These are phyloP conservation scores for Pleuronectes platessa DNA, from an alignment of 2,113 vertebrate species.

Conservation along the genomic window DNA sequence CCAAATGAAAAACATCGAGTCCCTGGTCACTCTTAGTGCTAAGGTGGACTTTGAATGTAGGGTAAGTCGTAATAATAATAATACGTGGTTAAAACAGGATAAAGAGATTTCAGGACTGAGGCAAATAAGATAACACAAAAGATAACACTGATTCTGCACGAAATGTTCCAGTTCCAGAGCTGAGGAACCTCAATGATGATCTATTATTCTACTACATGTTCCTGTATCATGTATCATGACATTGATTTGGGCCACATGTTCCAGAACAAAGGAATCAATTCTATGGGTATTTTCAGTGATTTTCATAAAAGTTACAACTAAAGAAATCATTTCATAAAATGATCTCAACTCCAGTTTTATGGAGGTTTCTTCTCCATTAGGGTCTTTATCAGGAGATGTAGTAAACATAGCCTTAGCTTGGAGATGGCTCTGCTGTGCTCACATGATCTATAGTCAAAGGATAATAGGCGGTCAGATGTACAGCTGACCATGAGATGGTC, in stretches of 20 bases:
- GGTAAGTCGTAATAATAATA: constrained; percentile 77
- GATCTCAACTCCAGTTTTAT: neutral
- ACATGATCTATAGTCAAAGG: neutral
- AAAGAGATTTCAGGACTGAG: neutral
- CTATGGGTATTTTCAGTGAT: neutral
- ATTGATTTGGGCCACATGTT: neutral
- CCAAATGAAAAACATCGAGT: constrained; percentile 95
- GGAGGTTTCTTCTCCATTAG: neutral
- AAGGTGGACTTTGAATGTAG: constrained; percentile 97
- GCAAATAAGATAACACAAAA: neutral
- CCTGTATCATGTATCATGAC: neutral
- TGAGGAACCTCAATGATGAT: too few species aligned
- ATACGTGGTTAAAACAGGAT: too few species aligned
- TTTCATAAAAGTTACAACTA: neutral
- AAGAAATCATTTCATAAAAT: neutral
- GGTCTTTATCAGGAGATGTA: neutral
- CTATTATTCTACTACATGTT: too few species aligned
- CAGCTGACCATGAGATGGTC: too few species aligned
- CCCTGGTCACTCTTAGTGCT: constrained; percentile 92
- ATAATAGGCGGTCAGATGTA: neutral
- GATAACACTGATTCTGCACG: too few species aligned
- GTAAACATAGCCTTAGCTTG: neutral
- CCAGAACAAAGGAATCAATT: neutral
- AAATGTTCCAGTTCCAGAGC: too few species aligned
- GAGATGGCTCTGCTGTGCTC: neutral